Percentiles rank a stretch among this genome's conserved stretches.
Evolutionary conservation across 2,113 vertebrate genomes (phyloP).

Genomic region (Argyrosomus japonicus): DNA sequence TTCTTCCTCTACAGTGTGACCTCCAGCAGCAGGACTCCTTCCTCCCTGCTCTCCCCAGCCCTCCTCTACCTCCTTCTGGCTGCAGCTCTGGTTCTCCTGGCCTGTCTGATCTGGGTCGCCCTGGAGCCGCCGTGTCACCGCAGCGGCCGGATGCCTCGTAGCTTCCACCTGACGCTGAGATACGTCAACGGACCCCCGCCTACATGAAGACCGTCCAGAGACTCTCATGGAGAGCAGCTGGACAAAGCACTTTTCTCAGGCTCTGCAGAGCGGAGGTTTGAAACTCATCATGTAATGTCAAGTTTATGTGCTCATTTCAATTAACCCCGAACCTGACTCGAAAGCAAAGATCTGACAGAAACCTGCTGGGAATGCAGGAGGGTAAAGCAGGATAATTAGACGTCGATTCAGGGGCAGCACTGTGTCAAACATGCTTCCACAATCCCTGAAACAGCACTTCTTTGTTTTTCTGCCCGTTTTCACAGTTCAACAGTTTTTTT

Average conservation of each 20-base stretch:
- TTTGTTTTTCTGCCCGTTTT: no score
- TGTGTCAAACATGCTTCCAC: not conserved
- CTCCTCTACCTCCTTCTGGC: slow-evolving; percentile 74
- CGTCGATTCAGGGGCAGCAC: not conserved
- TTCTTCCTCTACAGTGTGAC: slow-evolving; percentile 4
- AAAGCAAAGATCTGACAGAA: not conserved
- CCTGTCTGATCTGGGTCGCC: slow-evolving; percentile 23
- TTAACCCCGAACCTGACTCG: not conserved
- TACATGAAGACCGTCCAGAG: slow-evolving; percentile 71
- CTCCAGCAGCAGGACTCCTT: slow-evolving; percentile 14
- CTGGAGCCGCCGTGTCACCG: slow-evolving; percentile 69
- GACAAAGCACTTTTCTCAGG: not conserved
- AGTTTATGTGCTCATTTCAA: not conserved
- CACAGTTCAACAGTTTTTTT: no score
- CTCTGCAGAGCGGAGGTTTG: not conserved
- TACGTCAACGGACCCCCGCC: slow-evolving; percentile 89
- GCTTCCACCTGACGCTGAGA: slow-evolving; percentile 82
- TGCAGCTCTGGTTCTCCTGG: slow-evolving; percentile 71
- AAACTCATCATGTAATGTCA: not conserved
- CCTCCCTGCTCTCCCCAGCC: slow-evolving; percentile 28
- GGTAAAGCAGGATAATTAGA: not conserved
- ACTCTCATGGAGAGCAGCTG: not conserved
- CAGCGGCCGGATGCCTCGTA: slow-evolving; percentile 55
- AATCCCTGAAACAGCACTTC: not conserved
- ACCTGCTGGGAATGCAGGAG: not conserved